Evolutionary conservation across 2,113 vertebrate genomes (phyloP).

Genomic region (Gnathonemus longibarbis): DNA sequence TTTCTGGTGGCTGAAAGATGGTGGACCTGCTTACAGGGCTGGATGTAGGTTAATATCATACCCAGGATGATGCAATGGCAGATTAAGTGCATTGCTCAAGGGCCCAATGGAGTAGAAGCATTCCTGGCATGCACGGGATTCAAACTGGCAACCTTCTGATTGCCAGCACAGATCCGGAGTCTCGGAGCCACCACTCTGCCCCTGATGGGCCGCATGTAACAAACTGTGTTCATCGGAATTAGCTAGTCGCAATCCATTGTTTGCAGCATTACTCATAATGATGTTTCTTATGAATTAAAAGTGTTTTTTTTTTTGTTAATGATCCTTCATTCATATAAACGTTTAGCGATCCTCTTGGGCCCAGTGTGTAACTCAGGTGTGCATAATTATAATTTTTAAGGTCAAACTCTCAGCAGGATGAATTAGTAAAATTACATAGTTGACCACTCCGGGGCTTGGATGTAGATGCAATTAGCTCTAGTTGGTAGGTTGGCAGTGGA

Average conservation of each 20-base stretch:
- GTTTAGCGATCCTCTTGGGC: slow-evolving; percentile 59
- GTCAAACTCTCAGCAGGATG: slow-evolving; percentile 71
- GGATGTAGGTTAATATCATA: no score
- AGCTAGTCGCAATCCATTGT: slow-evolving; percentile 22
- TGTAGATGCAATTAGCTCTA: slow-evolving; percentile 67
- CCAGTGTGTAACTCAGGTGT: slow-evolving; percentile 65
- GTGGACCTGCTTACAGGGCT: no score
- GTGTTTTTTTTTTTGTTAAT: slow-evolving; percentile 67
- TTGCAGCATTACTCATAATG: slow-evolving; percentile 41
- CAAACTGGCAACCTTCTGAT: no score
- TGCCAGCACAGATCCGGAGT: no score
- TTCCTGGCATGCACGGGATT: no score
- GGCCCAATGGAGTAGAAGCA: no score
- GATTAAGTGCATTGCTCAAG: no score
- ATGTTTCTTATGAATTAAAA: slow-evolving; percentile 32
- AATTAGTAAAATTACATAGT: slow-evolving; percentile 72
- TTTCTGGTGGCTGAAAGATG: no score
- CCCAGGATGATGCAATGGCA: no score
- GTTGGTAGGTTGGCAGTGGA: slow-evolving; percentile 59
- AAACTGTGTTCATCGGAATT: neutral
- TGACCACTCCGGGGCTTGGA: slow-evolving; percentile 67
- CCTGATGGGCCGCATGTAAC: neutral
- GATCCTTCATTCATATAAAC: slow-evolving; percentile 60
- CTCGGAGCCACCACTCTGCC: no score
- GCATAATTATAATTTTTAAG: slow-evolving; percentile 73